phyloP scores from a whole-genome alignment of 2,888 invertebrate genomes.

The Gibbula magus region DNA sequence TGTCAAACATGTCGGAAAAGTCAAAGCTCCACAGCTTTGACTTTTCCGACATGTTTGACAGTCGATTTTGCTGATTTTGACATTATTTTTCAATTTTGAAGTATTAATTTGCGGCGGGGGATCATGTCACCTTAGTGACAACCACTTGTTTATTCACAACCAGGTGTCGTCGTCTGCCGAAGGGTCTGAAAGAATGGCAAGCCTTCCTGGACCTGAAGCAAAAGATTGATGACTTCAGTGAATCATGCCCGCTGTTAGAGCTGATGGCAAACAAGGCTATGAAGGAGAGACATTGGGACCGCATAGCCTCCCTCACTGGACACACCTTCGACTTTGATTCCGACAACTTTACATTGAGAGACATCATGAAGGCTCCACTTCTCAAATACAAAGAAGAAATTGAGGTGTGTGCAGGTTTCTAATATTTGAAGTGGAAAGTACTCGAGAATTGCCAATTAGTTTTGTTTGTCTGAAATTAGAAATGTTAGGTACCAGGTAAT shows the following conservation, averaged over 20 bases:
- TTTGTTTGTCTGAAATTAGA: no score
- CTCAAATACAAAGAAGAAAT: slow-evolving; percentile 89
- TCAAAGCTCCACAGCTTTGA: no score
- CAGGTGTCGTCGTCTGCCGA: slow-evolving; percentile 88
- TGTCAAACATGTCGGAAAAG: no score
- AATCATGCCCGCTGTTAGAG: slow-evolving; percentile 89
- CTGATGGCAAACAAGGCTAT: slow-evolving; percentile 91
- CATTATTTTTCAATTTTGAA: no score
- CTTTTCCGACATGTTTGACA: no score
- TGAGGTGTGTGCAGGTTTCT: slow-evolving; percentile 78
- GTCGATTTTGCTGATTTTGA: no score
- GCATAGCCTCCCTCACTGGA: slow-evolving; percentile 79
- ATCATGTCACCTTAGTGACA: no score
- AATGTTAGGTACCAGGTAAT: no score
- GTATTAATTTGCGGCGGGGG: no score
- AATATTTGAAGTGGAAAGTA: no score
- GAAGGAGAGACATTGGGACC: slow-evolving; percentile 87
- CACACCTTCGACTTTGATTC: slow-evolving; percentile 87
- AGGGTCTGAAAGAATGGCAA: slow-evolving; percentile 90
- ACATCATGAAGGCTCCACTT: slow-evolving; percentile 89
- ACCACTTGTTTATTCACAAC: no score
- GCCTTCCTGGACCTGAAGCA: slow-evolving; percentile 89
- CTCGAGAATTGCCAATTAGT: no score
- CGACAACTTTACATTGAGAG: slow-evolving; percentile 85
- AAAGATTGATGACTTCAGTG: slow-evolving; percentile 93